Evolutionary conservation across 2,888 invertebrate genomes (phyloP).

Genomic region (Tolmerus cingulatus): DNA sequence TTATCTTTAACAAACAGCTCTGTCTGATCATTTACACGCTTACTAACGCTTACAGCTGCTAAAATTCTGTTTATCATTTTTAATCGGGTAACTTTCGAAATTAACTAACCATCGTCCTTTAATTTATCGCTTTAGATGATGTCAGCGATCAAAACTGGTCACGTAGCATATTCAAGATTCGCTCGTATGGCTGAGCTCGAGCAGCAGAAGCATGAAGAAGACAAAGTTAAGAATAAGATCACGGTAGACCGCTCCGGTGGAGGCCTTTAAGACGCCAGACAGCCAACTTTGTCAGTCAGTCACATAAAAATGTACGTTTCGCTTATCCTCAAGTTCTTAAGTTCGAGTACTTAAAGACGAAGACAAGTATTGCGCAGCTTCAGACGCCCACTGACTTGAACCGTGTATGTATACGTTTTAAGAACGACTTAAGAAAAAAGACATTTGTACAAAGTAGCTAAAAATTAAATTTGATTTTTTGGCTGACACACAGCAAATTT

Average conservation of each 20-base stretch:
- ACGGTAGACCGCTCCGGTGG: slow-evolving; percentile 95
- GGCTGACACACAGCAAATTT: background rate
- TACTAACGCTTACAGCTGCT: background rate
- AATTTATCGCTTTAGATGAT: slow-evolving; percentile 77
- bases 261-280: slow-evolving; percentile 73
- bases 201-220: slow-evolving; percentile 82
- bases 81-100: background rate
- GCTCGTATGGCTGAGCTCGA: slow-evolving; percentile 94
- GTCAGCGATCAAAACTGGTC: slow-evolving; percentile 97
- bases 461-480: background rate
- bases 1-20: background rate
- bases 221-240: slow-evolving; percentile 78
- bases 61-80: background rate
- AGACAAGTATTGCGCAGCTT: background rate
- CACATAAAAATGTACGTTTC: background rate
- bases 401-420: background rate
- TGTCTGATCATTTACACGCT: background rate
- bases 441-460: background rate
- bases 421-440: background rate
- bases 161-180: slow-evolving; percentile 93
- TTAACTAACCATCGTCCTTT: slow-evolving; percentile 45
- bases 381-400: background rate
- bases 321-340: background rate
- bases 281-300: background rate
- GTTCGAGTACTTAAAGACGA: background rate